Evolutionary conservation across 2,797 vertebrate genomes (phyloP), one percentile per base, ranked within the genome.

Genomic region (Hipposideros larvatus): DNA sequence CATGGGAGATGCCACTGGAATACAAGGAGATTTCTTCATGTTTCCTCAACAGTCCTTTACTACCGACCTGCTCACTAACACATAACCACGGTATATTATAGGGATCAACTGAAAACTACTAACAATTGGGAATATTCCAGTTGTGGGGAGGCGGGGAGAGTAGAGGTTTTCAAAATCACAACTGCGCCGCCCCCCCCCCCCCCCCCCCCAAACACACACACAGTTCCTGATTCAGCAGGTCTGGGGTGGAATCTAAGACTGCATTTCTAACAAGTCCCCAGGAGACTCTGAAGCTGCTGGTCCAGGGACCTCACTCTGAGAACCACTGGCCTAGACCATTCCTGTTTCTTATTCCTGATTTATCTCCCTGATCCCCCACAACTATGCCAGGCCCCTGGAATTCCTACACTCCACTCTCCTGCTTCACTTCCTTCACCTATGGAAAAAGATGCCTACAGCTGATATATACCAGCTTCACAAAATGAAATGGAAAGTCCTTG

Each of bases 1-100:
- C 43, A 82, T 59, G 24, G 82, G 80, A 92, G 95, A 97, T 48
- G 48, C n/a, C 88, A 93, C 22, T 90, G 77, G 73, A 94, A 92
- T 51, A 75, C 46, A 96, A 94, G 75, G 9, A 78, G 48, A 82
- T 57, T 94, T 82, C 55, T 82, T 82, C 75, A 89, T 66, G 57
- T 70, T 82, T 96, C 37, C 87, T 92, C 41, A 66, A 82, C 24
- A 85, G 66, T 46, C 66, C 48, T 84, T 80, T 86, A 65, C 66
- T 16, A 73, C 15, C 79, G n/a, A 87, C 22, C 55, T 83, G 78
- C 21, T 85, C 68, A 34, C 9, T 34, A 65, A 90, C 48, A 78
- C 11, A 57, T 2, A 51, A 41, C 61, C 37, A 31, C 73, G 80
- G 34, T 53, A 13, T 26, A 84, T 74, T 34, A 71, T 21, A 79